Evolutionary conservation across 2,113 vertebrate species (phyloP), one percentile per base, ranked within the genome.

Genomic region (Mesocricetus auratus): DNA sequence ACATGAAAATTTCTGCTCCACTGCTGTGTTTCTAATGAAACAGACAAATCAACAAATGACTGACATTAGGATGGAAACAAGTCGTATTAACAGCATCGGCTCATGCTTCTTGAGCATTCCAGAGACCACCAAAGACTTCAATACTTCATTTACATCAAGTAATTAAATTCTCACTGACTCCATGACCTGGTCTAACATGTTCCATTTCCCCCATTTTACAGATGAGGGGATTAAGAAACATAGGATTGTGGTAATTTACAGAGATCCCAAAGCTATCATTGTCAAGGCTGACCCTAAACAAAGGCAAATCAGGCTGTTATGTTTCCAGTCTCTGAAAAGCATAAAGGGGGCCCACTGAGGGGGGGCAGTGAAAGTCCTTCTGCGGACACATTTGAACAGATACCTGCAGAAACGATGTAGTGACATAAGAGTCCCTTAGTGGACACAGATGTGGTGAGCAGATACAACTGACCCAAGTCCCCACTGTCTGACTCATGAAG

Each of bases 171-270:
- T 94, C 58, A 47, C 33, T 11, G 81, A 50, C 33, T 10, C 11
- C 66, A 29, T 39, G 86, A 50, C 66, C 13, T 10, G 73, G n/a
- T 31, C 7, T 77, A 29, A 10, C 15, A 53, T 13, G 16, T 24
- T n/a, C n/a, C 79, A 47, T 81, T 96, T 90, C 50, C 24, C 42
- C n/a, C 71, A 50, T 81, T 94, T 93, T 50, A 81, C 56, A 90
- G 33, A 75, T 86, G n/a, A 90, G 47, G 86, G 26, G 71, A 87
- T 50, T 64, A 85, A 92, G 16, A 33, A 66, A 86, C 8, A 58
- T 62, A 19, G 3, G 9, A 39, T 39, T 42, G 62, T 15, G 50
- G 8, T 89, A 50, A 33, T 71, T 42, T 45, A 2, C 60, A 71
- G 71, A 75, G 39, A 1, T 58, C 73, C 68, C 68, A 68, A 58